Conservation (phyloP, 2,113 vertebrate genomes). For the Penelope pileata region DNA sequence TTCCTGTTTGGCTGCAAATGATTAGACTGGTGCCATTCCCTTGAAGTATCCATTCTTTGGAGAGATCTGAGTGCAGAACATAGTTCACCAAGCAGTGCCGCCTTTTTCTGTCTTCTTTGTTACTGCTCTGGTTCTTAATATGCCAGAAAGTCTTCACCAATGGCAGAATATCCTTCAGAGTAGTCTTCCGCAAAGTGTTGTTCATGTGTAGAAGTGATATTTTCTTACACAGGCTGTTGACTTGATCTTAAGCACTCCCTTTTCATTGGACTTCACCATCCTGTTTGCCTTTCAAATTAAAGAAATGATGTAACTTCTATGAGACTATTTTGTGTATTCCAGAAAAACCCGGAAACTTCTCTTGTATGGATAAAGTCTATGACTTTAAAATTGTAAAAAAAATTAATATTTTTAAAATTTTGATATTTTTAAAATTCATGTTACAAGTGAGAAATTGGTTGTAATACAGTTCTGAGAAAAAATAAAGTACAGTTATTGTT, state of each 20-base stretch:
- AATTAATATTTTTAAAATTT: background rate
- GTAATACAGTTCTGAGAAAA: background rate
- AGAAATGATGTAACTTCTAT: background rate
- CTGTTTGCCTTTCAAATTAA: background rate
- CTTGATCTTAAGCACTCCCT: background rate
- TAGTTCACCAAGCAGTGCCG: background rate
- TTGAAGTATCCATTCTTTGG: background rate
- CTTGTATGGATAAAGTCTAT: background rate
- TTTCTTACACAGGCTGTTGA: background rate
- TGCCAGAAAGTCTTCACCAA: background rate
- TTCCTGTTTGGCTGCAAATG: background rate
- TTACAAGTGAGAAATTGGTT: background rate
- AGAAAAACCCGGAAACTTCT: background rate
- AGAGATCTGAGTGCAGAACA: background rate
- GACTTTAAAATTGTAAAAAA: no score
- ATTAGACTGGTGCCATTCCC: background rate
- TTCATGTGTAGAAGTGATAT: background rate
- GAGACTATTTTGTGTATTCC: background rate
- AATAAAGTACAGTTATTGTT: background rate
- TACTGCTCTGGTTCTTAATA: background rate
- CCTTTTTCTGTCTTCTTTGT: background rate
- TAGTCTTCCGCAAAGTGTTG: background rate
- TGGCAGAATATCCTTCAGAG: background rate
- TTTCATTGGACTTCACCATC: background rate
- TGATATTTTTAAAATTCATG: background rate